Evolutionary conservation across 2,888 invertebrate species (phyloP).

Genomic region (Zaprionus obscuricornis): DNA sequence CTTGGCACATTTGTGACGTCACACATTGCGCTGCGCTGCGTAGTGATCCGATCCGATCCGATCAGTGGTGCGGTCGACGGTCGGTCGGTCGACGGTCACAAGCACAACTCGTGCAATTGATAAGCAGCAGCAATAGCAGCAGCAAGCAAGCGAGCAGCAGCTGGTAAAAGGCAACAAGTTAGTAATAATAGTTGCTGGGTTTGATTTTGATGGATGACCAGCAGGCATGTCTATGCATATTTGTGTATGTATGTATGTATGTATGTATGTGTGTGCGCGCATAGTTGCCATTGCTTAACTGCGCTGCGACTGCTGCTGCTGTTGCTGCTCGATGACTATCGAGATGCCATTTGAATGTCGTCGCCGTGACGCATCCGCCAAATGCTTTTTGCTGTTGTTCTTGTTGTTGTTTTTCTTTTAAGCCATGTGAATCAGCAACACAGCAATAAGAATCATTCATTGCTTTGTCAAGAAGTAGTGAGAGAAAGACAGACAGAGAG

Average conservation of each 20-base stretch:
- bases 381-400: constrained; percentile 17
- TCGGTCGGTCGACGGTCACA: too few species aligned
- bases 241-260: not conserved
- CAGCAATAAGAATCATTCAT: constrained; percentile 43
- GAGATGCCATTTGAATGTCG: constrained; percentile 36
- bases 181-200: not conserved
- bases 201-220: constrained; percentile 42
- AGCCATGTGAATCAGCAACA: constrained; percentile 54
- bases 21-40: too few species aligned
- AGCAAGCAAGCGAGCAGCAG: too few species aligned
- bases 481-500: not conserved
- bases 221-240: not conserved
- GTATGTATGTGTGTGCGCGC: not conserved
- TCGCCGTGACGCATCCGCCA: constrained; percentile 42
- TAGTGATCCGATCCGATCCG: too few species aligned
- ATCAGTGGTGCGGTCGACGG: too few species aligned
- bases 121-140: constrained; percentile 39
- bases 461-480: not conserved
- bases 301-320: too few species aligned
- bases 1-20: constrained; percentile 49
- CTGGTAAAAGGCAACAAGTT: not conserved
- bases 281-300: constrained; percentile 5
- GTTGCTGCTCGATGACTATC: constrained; percentile 9
- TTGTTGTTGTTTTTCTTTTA: not conserved
- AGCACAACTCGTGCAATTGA: constrained; percentile 52